phyloP scores from a whole-genome alignment of 53 echinoderm and acorn worm species.

The Temnopleurus reevesii region DNA sequence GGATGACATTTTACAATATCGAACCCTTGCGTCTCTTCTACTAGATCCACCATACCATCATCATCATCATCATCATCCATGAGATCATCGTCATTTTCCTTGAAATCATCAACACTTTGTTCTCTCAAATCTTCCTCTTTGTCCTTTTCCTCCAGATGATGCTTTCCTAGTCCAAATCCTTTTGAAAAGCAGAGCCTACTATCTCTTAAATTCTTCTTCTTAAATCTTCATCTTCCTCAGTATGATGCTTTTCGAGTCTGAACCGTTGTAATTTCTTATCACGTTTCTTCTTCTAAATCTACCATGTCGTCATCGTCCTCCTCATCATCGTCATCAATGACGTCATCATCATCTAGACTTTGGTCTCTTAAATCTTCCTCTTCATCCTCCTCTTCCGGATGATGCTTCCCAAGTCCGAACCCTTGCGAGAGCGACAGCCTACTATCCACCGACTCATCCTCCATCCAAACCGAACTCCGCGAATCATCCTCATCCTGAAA shows the following conservation, averaged over 20 bases:
- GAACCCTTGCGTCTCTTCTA: slow-evolving; percentile 62
- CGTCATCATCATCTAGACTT: slow-evolving; percentile 56
- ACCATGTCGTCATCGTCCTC: slow-evolving; percentile 81
- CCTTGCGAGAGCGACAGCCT: slow-evolving; percentile 23
- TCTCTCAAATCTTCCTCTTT: slow-evolving; percentile 18
- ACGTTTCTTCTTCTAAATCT: slow-evolving; percentile 74
- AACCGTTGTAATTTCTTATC: not conserved
- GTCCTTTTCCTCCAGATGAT: too few species aligned
- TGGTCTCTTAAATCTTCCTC: slow-evolving; percentile 13
- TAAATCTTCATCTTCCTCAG: too few species aligned
- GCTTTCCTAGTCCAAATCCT: too few species aligned
- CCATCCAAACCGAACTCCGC: slow-evolving; percentile 46
- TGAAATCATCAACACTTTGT: slow-evolving; percentile 46
- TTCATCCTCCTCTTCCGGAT: slow-evolving; percentile 30
- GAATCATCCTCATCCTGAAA: slow-evolving; percentile 28
- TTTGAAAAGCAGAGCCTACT: slow-evolving; percentile 13
- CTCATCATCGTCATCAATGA: slow-evolving; percentile 70
- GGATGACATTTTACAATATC: too few species aligned
- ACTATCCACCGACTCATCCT: slow-evolving; percentile 31
- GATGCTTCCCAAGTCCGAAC: slow-evolving; percentile 6
- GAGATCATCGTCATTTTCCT: slow-evolving; percentile 74
- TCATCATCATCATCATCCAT: slow-evolving; percentile 75
- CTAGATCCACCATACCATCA: slow-evolving; percentile 82
- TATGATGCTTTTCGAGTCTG: too few species aligned
- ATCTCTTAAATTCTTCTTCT: too few species aligned